These are phyloP conservation scores for Leptopilina clavipes DNA, from an alignment of 1,140 invertebrate genomes.

Conservation along the genomic window DNA sequence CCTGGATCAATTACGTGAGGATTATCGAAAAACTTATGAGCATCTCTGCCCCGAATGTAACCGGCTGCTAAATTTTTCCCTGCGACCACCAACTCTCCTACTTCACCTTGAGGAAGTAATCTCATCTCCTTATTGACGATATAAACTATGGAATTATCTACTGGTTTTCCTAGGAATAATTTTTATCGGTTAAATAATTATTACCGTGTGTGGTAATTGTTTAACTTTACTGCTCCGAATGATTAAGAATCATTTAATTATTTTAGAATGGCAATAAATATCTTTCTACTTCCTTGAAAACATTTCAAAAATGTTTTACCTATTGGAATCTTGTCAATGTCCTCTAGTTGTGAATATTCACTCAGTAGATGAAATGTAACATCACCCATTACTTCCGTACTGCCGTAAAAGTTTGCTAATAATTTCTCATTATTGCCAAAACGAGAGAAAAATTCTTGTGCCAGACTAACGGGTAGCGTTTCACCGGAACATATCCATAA, in stretches of 20 bases:
- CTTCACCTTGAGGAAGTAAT: constrained; percentile 80
- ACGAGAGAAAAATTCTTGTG: constrained; percentile 82
- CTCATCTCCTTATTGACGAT: constrained; percentile 83
- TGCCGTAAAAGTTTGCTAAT: constrained; percentile 91
- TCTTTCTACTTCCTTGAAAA: not conserved
- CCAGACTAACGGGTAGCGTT: constrained; percentile 80
- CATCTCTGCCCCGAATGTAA: constrained; percentile 84
- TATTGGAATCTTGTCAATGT: constrained; percentile 84
- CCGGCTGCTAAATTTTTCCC: constrained; percentile 86
- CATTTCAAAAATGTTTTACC: constrained; percentile 80
- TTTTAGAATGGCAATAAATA: not conserved
- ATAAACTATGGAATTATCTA: constrained; percentile 88
- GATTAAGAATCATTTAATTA: not conserved
- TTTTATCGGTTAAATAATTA: no score
- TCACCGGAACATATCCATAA: constrained; percentile 91
- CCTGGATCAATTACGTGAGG: constrained; percentile 67
- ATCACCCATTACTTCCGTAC: constrained; percentile 91
- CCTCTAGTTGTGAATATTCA: constrained; percentile 76
- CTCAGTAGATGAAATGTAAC: constrained; percentile 81
- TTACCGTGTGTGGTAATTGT: not conserved
- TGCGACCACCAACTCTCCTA: constrained; percentile 87
- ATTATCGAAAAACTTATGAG: constrained; percentile 84
- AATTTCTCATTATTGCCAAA: constrained; percentile 78
- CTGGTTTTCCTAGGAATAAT: constrained; percentile 76
- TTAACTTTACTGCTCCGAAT: not conserved